Evolutionary conservation across 2,888 invertebrate species (phyloP), one percentile per base, ranked within the genome.

Genomic region (Arctia plantaginis): DNA sequence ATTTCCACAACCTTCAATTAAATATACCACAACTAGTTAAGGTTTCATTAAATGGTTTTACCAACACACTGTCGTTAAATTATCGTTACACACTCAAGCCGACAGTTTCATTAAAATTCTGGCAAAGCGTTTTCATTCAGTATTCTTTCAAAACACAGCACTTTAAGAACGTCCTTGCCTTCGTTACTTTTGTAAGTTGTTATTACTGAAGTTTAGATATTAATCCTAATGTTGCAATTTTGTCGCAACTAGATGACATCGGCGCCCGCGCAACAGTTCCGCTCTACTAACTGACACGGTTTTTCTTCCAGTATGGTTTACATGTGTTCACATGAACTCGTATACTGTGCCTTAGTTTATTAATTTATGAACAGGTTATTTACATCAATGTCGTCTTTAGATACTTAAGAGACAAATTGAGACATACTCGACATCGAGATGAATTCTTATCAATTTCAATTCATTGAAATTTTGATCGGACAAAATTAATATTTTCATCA

Each of bases 121-220:
- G 73, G 79, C 62, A 72, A 77, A 83, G 76, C 77, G 77, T 84
- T 82, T 84, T 82, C 73, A 87, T 86, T 82, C 76, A 80, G 81
- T 81, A 76, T 76, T 85, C 74, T 86, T 85, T 80, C 86, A 84
- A 86, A 85, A 83, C 73, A 67, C 68, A 73, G 23, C 74, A 80
- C 81, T 82, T 82, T 86, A 87, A 85, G 77, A 82, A 76, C 83
- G 90, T 91, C 94, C 94, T 94, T 93, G 92, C 80, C 81, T 82
- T 77, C 84, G 85, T 85, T 85, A 85, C 86, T 87, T 89, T 86
- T 87, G 88, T 91, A 90, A 90, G 82, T 76, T 83, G 73, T 88
- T 87, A 88, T 90, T 90, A 91, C 92, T 89, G 90, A 90, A 90
- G 90, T 88, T 90, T 86, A 91, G 92, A 93, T 93, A 92, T 92